Evolutionary conservation across 2,797 vertebrate genomes (phyloP), one percentile per base, ranked within the genome.

Genomic region (Diceros bicornis): DNA sequence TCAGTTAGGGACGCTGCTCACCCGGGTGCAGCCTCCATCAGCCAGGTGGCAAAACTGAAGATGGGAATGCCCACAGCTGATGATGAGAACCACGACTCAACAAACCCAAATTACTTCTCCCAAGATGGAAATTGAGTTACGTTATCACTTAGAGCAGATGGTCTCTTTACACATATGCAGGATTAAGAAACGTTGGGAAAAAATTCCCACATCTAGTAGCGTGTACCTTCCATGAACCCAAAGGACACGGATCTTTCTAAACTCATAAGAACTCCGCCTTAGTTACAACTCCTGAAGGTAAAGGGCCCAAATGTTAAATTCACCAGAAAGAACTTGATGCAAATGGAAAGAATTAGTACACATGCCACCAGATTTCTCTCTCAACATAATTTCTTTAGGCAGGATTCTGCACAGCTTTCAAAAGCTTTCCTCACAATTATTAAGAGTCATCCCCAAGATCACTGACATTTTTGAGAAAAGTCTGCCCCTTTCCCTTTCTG

Each of bases 311-410:
- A 55, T 23, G 84, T 29, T 52, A 87, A 82, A 44, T 66, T 81
- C 89, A 77, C n/a, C 50, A 37, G 16, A 47, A 4, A 11, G 84
- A 84, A 93, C 95, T 85, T 97, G 92, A 98, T 95, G 92, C 41
- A 71, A 97, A 92, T 8, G 50, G 96, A 96, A 98, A 97, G 97
- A 98, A 96, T 85, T 91, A 96, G 95, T 13, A n/a, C 85, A 96
- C 89, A 61, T 2, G 59, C 88, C 93, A 89, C 71, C 44, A 50
- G 91, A 87, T 9, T 41, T 68, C 89, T 90, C 37, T 23, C 55
- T 47, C 32, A 23, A 57, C 52, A 34, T 34, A n/a, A 92, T 41
- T 75, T 81, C 94, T 90, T 77, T 6, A 69, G 92, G 92, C 84
- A 97, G 92, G 69, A 93, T 77, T 97, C 88, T 52, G 55, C 52